Evolutionary conservation across 1,140 invertebrate genomes (phyloP), one percentile per base, ranked within the genome.

Genomic region (Pogonus chalceus): DNA sequence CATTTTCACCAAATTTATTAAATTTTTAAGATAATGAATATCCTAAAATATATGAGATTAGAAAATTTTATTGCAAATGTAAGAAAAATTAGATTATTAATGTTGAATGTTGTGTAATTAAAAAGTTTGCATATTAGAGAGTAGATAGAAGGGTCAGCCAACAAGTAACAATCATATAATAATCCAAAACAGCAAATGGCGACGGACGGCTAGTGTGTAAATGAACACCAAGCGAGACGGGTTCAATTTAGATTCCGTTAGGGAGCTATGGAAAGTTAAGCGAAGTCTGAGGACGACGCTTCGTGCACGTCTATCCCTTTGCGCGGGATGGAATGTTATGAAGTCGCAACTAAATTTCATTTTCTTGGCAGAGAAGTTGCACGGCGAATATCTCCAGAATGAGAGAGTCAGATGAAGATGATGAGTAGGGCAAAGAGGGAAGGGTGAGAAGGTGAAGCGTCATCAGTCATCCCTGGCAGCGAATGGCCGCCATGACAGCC

Each of bases 271-370:
- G 9, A 37, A 56, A 52, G 35, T 56, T 22, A 51, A 43, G 9
- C 26, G 23, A 10, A 43, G 50, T n/a, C n/a, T 3, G 18, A 43
- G 37, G 37, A 43, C 7, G 37, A 16, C 18, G 37, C 4, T 12
- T 10, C 37, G 37, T 43, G 37, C 18, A 18, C 37, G 9, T 3
- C 37, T 18, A 18, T 3, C 37, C 9, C 53, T 7, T 4, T 7
- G 51, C 35, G 55, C 55, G 47, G 56, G 55, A 56, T 56, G 52
- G 53, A 57, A 49, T 20, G 51, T 57, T 53, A 62, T 62, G 59
- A 55, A 64, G 56, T 56, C 56, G 55, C 56, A 54, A 58, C 58
- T 60, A 66, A 66, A 66, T 66, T 66, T 64, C 60, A 66, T 66
- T 64, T 64, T 63, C 64, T 63, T 58, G 53, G 58, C 57, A 55